Evolutionary conservation across 2,113 vertebrate genomes (phyloP), one percentile per base, ranked within the genome.

Genomic region (Fulmarus glacialis): DNA sequence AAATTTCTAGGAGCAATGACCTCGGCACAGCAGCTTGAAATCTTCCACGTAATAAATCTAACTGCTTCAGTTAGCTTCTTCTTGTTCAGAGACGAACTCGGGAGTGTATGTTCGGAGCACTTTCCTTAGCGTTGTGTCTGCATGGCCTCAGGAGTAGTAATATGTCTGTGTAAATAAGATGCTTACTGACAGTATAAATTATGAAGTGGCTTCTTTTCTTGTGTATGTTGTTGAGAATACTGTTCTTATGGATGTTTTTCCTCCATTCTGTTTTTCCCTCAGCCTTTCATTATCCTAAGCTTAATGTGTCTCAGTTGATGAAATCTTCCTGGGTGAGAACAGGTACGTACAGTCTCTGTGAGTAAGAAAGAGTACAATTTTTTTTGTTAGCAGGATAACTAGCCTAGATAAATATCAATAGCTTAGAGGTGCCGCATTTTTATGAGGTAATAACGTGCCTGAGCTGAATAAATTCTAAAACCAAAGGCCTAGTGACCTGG

Each of bases 291-390:
- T 99, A 99, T 94, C 99, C 99, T 19, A 99, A 99, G 95, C 98
- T 99, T 87, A 99, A 99, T 88, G 98, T 99, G 84, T 99, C 99
- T 79, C 99, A 99, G 56, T 13, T 99, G 96, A 98, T 99, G 96
- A 99, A 99, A 92, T 99, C 99, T 66, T 99, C 99, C 21, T 99
- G 99, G 99, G 98, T 99, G 72, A 99, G 98, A 98, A 99, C 99
- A 99, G 99, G 99, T 99, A 98, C 4, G 98, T 96, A 73, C 9
- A 14, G 21, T 72, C 71, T 80, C 27, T 8, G 26, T 78, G 53
- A 87, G 64, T 86, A 88, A 82, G 82, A 70, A 71, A 45, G 38
- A 92, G 47, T 56, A 64, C 55, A 59, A 34, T 87, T 78, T 78
- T 66, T 82, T 92, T 68, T 96, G n/a, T 87, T 95, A 89, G 34